Conservation (phyloP, 1,140 invertebrate species). For the Drosophila murphyi region DNA sequence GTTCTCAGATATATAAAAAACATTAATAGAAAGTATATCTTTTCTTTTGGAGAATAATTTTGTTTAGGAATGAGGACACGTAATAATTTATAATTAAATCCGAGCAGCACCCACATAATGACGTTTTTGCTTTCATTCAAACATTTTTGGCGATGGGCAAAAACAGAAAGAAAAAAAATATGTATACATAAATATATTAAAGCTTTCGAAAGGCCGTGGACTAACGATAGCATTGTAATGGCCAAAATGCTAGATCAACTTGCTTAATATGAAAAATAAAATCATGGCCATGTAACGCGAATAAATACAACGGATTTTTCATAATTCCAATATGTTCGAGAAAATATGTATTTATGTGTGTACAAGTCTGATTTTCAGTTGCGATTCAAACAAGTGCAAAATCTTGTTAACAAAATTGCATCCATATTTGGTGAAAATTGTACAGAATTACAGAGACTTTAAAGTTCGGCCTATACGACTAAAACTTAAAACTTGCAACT, state of each 20-base stretch:
- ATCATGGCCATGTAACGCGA: constrained; percentile 62
- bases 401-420: constrained; percentile 72
- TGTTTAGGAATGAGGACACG: constrained; percentile 30
- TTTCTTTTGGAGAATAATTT: constrained; percentile 38
- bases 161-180: constrained; percentile 21
- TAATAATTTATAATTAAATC: constrained; percentile 53
- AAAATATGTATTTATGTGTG: constrained; percentile 36
- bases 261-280: constrained; percentile 68
- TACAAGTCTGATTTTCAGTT: constrained; percentile 10
- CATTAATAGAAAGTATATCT: not conserved
- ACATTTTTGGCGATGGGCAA: constrained; percentile 42
- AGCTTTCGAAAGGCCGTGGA: constrained; percentile 42
- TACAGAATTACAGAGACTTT: constrained; percentile 15
- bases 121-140: constrained; percentile 72
- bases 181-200: constrained; percentile 3
- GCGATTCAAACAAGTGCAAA: constrained; percentile 54
- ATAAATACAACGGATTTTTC: constrained; percentile 63
- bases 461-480: constrained; percentile 35
- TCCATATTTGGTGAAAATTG: constrained; percentile 78
- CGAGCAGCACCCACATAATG: constrained; percentile 62
- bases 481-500: not conserved
- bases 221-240: constrained; percentile 38
- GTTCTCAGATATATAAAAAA: not conserved
- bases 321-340: constrained; percentile 66
- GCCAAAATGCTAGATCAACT: constrained; percentile 48